Conservation (phyloP, 2,888 invertebrate genomes). For the Cancer borealis region DNA sequence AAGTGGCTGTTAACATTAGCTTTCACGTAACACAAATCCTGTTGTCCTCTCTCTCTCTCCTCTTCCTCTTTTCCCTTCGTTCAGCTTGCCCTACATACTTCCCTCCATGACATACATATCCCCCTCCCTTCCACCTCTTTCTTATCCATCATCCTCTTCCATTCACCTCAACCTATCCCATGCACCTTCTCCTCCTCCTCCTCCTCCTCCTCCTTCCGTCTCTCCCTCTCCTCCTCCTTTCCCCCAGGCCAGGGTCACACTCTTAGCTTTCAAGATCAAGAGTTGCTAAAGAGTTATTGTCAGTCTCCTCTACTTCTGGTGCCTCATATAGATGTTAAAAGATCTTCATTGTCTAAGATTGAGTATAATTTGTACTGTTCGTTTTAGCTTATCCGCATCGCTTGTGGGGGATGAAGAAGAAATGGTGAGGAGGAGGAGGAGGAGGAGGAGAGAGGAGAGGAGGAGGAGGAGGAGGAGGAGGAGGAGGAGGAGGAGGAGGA, state of each 20-base stretch:
- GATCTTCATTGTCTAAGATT: neutral
- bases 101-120: too few relatives aligned
- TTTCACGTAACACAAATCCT: too few relatives aligned
- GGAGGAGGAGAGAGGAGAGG: neutral
- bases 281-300: neutral
- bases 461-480: neutral
- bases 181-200: neutral
- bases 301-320: neutral
- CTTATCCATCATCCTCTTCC: neutral
- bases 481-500: constrained; percentile 4
- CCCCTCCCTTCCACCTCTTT: too few relatives aligned
- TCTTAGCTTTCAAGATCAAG: neutral
- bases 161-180: neutral
- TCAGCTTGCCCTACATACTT: too few relatives aligned
- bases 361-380: neutral
- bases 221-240: neutral
- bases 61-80: neutral
- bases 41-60: neutral
- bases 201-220: neutral
- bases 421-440: neutral
- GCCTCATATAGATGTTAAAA: neutral
- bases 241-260: neutral
- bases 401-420: neutral
- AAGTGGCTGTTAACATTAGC: too few relatives aligned
- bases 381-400: neutral